Base-by-base conservation (phyloP, 2,797 vertebrate genomes). In the Emydoidea blandingii region DNA sequence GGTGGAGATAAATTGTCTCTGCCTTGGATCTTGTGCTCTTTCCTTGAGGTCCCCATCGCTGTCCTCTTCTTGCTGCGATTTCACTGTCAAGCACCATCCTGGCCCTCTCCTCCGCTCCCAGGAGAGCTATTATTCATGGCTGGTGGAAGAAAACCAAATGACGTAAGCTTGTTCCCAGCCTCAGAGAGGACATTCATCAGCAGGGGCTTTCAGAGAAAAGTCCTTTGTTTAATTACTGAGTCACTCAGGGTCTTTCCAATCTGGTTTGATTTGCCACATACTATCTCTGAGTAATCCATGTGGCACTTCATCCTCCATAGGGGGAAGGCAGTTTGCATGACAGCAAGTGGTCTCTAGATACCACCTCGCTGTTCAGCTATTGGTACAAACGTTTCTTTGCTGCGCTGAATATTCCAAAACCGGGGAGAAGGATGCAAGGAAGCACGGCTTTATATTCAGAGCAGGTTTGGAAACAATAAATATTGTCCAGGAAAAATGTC, bases 151-250 rank as follows among this genome's bases (percentile, higher is more conserved):
- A 92, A 95, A 93, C 41, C 18, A 65, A 96, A 62, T 0, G 0
- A 59, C 59, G 83, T 57, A 76, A 87, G 86, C 89, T 93, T 78
- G 85, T 94, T 87, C 53, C 85, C 79, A 93, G 92, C 80, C 93
- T 87, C 47, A 54, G 90, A 89, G 86, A 97, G 86, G 59, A 87
- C 72, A 97, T 97, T 86, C 81, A 86, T 97, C 94, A 97, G 1
- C 0, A 59, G 62, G 86, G 87, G 78, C 74, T 94, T 93, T 47
- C 41, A 54, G 81, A 88, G 54, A 94, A 68, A 93, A 96, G 81
- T 37, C 84, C 91, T 91, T 97, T 92, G 90, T 94, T 95, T 97
- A 96, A 95, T 95, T 90, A 94, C 37, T 52, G 86, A 91, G 94
- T 96, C 92, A 41, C 37, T 93, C 82, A 44, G 62, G 62, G 86